These are phyloP conservation scores for Neofelis nebulosa DNA, from an alignment of 2,113 vertebrate genomes.

Conservation along the genomic window DNA sequence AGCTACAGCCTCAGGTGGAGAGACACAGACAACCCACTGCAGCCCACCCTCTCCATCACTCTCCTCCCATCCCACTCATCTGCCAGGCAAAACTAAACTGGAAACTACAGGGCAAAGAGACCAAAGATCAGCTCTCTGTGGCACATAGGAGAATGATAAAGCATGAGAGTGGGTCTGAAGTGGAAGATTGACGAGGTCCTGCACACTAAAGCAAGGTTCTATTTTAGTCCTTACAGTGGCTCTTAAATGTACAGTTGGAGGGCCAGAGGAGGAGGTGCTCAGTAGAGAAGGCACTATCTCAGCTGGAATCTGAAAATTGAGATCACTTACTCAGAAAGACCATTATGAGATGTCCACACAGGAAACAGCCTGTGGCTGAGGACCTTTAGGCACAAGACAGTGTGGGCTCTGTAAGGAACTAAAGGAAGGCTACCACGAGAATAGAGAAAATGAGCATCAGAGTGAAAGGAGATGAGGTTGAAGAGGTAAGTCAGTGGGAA, in stretches of 20 bases:
- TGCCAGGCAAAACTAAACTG: neutral
- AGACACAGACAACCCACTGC: neutral
- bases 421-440: neutral
- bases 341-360: neutral
- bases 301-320: neutral
- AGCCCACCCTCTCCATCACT: neutral
- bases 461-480: neutral
- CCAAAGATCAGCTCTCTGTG: neutral
- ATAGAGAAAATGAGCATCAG: neutral
- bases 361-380: rapidly evolving
- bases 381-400: neutral
- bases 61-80: neutral
- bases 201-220: neutral
- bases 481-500: neutral
- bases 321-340: neutral
- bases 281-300: neutral
- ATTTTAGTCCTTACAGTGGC: neutral
- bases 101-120: neutral
- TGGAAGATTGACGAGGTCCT: neutral
- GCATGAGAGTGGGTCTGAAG: neutral
- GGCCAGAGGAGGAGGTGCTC: neutral
- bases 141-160: neutral
- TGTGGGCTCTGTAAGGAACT: neutral
- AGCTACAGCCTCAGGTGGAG: neutral
- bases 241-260: neutral